These are phyloP conservation scores for Lytechinus pictus DNA, from an alignment of 35 echinoderm and acorn worm species.

Conservation along the genomic window DNA sequence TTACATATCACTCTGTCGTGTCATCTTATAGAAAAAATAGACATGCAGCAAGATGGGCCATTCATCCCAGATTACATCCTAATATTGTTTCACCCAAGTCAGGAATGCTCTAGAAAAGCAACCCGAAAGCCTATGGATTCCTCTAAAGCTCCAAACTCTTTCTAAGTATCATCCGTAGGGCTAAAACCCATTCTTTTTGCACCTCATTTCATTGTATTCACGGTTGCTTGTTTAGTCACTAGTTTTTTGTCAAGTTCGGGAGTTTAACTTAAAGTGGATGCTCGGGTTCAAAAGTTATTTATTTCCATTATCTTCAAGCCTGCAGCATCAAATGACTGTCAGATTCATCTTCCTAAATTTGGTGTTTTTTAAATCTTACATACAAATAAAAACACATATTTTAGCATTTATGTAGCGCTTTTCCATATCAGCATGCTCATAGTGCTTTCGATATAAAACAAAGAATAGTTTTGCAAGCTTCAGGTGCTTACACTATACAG, in stretches of 20 bases:
- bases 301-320: no score
- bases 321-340: no score
- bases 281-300: not conserved
- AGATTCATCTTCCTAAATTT: no score
- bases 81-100: slow-evolving; percentile 4
- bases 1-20: not conserved
- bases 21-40: not conserved
- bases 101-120: slow-evolving; percentile 11
- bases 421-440: no score
- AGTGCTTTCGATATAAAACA: no score
- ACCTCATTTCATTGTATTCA: not conserved
- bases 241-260: not conserved
- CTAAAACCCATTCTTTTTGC: slow-evolving; percentile 15
- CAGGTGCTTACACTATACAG: no score
- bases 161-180: not conserved
- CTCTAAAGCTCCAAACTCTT: not conserved
- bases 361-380: no score
- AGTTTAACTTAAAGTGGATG: not conserved
- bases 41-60: not conserved
- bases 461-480: no score
- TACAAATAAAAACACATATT: no score
- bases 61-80: not conserved
- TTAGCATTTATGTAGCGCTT: no score
- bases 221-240: not conserved
- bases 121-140: not conserved